Evolutionary conservation across 2,797 vertebrate species (phyloP).

Genomic region (Arrhamphus sclerolepis): DNA sequence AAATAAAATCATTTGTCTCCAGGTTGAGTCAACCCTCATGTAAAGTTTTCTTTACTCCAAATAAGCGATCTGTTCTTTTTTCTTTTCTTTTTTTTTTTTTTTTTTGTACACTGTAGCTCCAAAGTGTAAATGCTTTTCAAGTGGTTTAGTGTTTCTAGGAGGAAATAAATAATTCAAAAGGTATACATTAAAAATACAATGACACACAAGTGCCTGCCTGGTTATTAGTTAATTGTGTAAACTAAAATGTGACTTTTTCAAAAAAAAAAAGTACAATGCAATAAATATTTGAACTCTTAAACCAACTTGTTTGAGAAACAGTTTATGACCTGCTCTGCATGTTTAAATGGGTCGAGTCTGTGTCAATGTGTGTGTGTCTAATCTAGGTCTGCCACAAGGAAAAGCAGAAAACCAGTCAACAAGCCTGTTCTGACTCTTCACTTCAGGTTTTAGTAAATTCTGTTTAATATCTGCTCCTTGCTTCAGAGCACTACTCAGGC

Average conservation of each 20-base stretch:
- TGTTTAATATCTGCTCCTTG: constrained; percentile 15
- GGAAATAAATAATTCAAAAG: background rate
- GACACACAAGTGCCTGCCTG: too few species aligned
- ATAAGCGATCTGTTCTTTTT: background rate
- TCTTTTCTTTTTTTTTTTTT: background rate
- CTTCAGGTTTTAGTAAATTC: constrained; percentile 5
- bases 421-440: background rate
- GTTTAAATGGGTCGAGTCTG: background rate
- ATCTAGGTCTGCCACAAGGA: constrained; percentile 4
- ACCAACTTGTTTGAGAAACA: background rate
- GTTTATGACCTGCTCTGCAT: background rate
- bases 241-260: too few species aligned
- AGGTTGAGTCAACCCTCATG: constrained; percentile 4
- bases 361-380: background rate
- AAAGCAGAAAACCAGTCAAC: constrained; percentile 6
- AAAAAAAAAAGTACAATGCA: background rate
- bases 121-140: too few species aligned
- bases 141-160: background rate
- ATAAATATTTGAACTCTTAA: background rate
- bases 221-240: background rate
- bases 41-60: background rate
- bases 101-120: background rate
- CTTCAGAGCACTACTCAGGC: constrained; percentile 32
- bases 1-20: constrained; percentile 46
- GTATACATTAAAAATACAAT: background rate